A percentile compares a stretch with the other conserved stretches of the same genome.
phyloP scores from a whole-genome alignment of 2,797 vertebrate species.

The Epinephelus awoara region DNA sequence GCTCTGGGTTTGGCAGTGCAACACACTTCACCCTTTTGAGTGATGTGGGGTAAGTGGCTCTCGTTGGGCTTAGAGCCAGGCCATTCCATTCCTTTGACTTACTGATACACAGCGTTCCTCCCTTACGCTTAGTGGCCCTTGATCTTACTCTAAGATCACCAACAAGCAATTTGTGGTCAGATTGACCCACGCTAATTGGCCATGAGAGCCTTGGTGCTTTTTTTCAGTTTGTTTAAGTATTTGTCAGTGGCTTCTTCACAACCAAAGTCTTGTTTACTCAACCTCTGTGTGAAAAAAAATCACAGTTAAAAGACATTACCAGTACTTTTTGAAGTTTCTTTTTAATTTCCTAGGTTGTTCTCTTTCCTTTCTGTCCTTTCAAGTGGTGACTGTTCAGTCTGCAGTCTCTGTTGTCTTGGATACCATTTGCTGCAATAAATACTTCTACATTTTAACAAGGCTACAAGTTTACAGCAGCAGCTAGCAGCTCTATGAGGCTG shows the following conservation, averaged over 20 bases:
- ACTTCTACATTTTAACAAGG: neutral
- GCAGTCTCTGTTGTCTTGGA: neutral
- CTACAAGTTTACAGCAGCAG: neutral
- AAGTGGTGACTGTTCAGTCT: neutral
- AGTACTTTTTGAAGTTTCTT: constrained; percentile 14
- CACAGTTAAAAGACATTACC: constrained; percentile 15
- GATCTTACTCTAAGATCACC: constrained; percentile 75
- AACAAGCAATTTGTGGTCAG: constrained; percentile 79
- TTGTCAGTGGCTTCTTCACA: constrained; percentile 34
- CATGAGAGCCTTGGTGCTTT: constrained; percentile 49
- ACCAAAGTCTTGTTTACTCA: constrained; percentile 27
- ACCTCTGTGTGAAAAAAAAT: constrained; percentile 18
- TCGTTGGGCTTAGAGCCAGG: constrained; percentile 64
- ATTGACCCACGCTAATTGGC: constrained; percentile 78
- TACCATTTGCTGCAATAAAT: constrained; percentile 21
- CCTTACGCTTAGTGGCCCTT: constrained; percentile 65
- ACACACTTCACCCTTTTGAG: constrained; percentile 54
- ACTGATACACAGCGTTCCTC: constrained; percentile 62
- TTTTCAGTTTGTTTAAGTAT: constrained; percentile 41
- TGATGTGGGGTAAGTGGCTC: constrained; percentile 67
- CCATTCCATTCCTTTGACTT: constrained; percentile 75
- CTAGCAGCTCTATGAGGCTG: neutral
- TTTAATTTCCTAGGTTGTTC: neutral
- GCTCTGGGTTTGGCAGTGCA: constrained; percentile 49
- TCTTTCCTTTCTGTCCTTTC: constrained; percentile 18